Evolutionary conservation across 2,888 invertebrate species (phyloP).

Genomic region (Dusona sp.): DNA sequence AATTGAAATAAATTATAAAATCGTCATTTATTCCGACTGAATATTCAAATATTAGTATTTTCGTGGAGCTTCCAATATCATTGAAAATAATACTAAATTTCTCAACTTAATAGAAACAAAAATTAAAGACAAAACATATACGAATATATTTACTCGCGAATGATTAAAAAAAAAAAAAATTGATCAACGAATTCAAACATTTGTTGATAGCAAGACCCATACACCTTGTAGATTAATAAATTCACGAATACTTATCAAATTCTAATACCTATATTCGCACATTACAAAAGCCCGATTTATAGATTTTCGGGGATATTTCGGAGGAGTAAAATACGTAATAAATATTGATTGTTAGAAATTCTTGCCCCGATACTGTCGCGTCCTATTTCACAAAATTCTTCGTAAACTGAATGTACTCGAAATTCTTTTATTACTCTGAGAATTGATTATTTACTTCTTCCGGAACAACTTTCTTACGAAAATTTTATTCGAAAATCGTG

Average conservation of each 20-base stretch:
- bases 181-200: constrained; percentile 13
- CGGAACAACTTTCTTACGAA: not conserved
- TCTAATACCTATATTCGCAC: constrained; percentile 52
- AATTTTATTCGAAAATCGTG: constrained; percentile 16
- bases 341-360: constrained; percentile 8
- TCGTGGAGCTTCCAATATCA: constrained; percentile 63
- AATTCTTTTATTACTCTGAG: not conserved
- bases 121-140: constrained; percentile 16
- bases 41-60: constrained; percentile 66
- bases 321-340: constrained; percentile 50
- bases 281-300: constrained; percentile 30
- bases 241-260: constrained; percentile 47
- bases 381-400: constrained; percentile 15
- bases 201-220: constrained; percentile 30
- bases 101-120: constrained; percentile 35
- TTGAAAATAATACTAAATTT: constrained; percentile 28
- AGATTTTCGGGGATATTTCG: constrained; percentile 39
- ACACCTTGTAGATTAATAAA: constrained; percentile 9
- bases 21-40: constrained; percentile 60
- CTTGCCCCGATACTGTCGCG: constrained; percentile 8
- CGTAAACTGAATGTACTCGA: not conserved
- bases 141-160: constrained; percentile 46
- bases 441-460: constrained; percentile 10
- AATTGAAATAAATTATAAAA: constrained; percentile 54
- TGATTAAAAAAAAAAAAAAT: not conserved